phyloP scores from a whole-genome alignment of 2,888 invertebrate species.

The Eurytoma adleriae region DNA sequence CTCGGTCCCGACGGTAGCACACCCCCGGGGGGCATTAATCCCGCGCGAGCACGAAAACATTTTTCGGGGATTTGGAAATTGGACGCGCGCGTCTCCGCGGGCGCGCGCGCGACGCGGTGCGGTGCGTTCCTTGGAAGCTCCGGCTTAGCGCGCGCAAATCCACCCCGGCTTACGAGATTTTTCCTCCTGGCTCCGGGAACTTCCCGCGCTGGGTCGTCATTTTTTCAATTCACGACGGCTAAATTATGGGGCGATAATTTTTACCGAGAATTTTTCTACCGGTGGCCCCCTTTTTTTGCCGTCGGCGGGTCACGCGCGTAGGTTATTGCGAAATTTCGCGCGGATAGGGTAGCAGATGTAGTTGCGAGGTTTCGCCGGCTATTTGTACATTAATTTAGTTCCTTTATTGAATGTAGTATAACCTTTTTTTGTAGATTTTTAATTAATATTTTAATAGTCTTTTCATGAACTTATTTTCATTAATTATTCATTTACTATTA shows the following conservation, averaged over 20 bases:
- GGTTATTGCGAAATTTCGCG: neutral
- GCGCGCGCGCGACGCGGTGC: neutral
- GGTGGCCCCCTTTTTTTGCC: neutral
- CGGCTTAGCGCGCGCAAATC: slow-evolving; percentile 30
- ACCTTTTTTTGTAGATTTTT: too few species aligned
- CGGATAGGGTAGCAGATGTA: neutral
- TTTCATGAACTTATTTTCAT: too few species aligned
- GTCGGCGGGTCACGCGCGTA: too few species aligned
- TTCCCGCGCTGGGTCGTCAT: slow-evolving; percentile 10
- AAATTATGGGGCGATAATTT: slow-evolving; percentile 41
- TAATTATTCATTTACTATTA: too few species aligned
- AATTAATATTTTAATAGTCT: too few species aligned
- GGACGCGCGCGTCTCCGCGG: neutral
- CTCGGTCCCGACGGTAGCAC: neutral
- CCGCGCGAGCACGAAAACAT: slow-evolving; percentile 17
- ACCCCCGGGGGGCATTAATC: slow-evolving; percentile 27
- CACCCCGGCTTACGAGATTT: slow-evolving; percentile 43
- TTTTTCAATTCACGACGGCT: slow-evolving; percentile 37
- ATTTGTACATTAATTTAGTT: slow-evolving; percentile 28
- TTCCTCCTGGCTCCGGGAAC: slow-evolving; percentile 6
- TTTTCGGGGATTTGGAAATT: slow-evolving; percentile 42
- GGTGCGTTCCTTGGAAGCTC: neutral
- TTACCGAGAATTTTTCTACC: slow-evolving; percentile 24
- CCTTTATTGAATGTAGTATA: slow-evolving; percentile 6
- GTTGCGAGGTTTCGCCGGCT: neutral